Percentiles rank a stretch among this genome's conserved stretches.
Evolutionary conservation across 2,113 vertebrate genomes (phyloP).

Genomic region (Plectropomus leopardus): DNA sequence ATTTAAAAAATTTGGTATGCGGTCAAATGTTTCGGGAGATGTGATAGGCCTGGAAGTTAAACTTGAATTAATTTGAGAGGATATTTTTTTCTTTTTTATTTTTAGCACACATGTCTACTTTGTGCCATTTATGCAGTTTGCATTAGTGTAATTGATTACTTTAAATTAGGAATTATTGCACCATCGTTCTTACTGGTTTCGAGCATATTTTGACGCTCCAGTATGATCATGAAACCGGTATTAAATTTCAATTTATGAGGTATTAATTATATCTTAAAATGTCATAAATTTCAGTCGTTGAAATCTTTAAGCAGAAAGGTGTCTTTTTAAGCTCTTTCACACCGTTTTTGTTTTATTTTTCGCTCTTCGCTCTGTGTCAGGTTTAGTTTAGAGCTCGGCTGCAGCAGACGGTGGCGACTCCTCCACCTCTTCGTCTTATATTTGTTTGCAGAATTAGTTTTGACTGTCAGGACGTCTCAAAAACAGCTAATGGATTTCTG

Average conservation of each 20-base stretch:
- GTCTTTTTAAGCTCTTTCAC: no score
- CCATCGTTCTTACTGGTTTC: not conserved
- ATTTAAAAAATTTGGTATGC: no score
- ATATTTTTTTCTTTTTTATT: no score
- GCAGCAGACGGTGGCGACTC: not conserved
- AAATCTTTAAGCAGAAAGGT: no score
- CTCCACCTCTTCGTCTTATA: not conserved
- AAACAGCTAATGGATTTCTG: slow-evolving; percentile 16
- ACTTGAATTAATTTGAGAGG: no score
- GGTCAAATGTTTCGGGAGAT: no score
- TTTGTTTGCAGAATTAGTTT: slow-evolving; percentile 1
- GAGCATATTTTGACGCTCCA: not conserved
- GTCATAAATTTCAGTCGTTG: not conserved
- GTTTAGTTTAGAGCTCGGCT: no score
- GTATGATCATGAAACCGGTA: not conserved
- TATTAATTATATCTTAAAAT: not conserved
- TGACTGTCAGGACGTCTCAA: slow-evolving; percentile 7
- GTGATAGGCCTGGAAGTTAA: no score
- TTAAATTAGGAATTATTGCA: not conserved
- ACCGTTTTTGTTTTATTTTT: no score
- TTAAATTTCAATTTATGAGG: not conserved
- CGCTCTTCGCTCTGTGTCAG: no score
- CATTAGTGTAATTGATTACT: not conserved
- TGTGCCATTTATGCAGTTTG: no score
- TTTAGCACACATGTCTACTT: no score